Evolutionary conservation across 2,113 vertebrate genomes (phyloP), one percentile per base, ranked within the genome.

Genomic region (Onychostruthus taczanowskii): DNA sequence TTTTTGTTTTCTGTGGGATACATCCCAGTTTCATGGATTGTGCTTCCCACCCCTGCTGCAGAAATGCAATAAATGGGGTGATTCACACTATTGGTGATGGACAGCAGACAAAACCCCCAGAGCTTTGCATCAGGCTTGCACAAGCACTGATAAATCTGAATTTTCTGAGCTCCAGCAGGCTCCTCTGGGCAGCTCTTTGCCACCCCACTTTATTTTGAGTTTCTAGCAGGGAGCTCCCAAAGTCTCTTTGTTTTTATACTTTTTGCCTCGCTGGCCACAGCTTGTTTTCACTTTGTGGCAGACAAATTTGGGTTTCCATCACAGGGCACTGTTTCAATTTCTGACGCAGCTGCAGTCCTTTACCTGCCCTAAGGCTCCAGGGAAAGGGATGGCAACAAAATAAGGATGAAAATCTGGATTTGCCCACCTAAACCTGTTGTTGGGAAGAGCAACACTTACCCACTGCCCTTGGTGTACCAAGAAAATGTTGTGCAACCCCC

Each of bases 1-100:
- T 70, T 39, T 94, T 93, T 91, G 75, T 83, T 94, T 96, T 74
- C 63, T 56, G 31, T 59, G 87, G 78, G 75, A 41, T 59, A 14
- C 27, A 66, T 83, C 74, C 53, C 66, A 50, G 41, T 58, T 69
- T 68, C 39, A 47, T 87, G 75, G 78, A 19, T 13, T 41, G 43
- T 56, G 12, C 7, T 69, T 76, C 70, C 86, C 52, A 69, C 33
- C 87, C 30, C 17, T n/a, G 5, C 21, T 22, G 26, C 2, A 76
- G 46, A 75, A 68, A 26, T 24, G 30, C 30, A 77, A 66, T 33
- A 84, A 94, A 59, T 19, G 39, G 50, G 23, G 35, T 66, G 18
- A n/a, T 13, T 77, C 70, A 44, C 6, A 4, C 43, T 26, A 21
- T 28, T 89, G 59, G 35, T 49, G 68, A 70, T 52, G 79, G 66